These are phyloP conservation scores for Maniola jurtina DNA, from an alignment of 1,140 invertebrate species.

Conservation along the genomic window DNA sequence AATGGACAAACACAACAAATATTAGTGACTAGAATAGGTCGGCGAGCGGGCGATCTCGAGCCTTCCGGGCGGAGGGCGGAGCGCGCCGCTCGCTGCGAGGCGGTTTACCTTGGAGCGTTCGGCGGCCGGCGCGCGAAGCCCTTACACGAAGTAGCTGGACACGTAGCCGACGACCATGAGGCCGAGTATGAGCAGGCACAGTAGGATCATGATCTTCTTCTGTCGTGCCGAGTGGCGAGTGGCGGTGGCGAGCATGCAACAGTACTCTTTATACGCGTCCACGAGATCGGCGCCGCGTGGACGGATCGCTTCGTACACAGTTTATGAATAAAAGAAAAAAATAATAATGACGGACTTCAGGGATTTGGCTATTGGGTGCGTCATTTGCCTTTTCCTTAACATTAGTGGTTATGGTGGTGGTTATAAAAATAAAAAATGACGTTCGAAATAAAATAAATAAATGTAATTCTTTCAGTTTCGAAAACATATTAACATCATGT, in stretches of 20 bases:
- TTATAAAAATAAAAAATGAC: conserved; percentile 63
- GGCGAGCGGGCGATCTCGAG: conserved; percentile 47
- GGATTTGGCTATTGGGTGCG: conserved; percentile 50
- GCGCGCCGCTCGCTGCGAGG: conserved; percentile 40
- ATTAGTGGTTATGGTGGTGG: conserved; percentile 25
- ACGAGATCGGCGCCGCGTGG: conserved; percentile 25
- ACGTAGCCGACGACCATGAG: conserved; percentile 87
- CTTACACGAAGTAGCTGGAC: conserved; percentile 74
- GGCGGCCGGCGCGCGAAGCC: conserved; percentile 35
- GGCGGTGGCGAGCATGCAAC: conserved; percentile 64
- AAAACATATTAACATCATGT: conserved; percentile 76
- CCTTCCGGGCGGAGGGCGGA: conserved; percentile 22
- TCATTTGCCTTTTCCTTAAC: conserved; percentile 62
- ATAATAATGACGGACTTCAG: conserved; percentile 28
- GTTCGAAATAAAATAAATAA: conserved; percentile 78
- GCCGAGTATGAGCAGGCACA: conserved; percentile 95
- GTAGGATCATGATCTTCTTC: conserved; percentile 99
- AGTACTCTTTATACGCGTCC: conserved; percentile 68
- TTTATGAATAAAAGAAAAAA: conserved; percentile 9
- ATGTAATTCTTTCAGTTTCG: conserved; percentile 64
- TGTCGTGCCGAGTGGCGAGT: conserved; percentile 80
- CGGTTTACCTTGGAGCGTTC: conserved; percentile 65
- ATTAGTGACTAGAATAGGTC: conserved; percentile 63
- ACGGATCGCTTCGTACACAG: conserved; percentile 34
- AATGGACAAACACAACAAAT: conserved; percentile 77